phyloP scores from a whole-genome alignment of 2,888 invertebrate genomes.

The Limnephilus rhombicus region DNA sequence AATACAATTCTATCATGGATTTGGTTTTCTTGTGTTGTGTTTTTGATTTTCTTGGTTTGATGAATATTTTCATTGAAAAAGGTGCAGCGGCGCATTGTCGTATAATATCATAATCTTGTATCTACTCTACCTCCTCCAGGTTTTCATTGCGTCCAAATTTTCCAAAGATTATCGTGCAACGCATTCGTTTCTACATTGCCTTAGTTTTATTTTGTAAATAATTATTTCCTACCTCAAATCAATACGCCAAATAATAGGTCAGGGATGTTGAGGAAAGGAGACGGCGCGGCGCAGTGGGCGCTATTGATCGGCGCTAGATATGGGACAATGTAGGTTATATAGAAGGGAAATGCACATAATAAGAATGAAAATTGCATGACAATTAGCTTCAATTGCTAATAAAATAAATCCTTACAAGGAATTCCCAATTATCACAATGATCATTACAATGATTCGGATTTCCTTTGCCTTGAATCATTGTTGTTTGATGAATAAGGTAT shows the following conservation, averaged over 20 bases:
- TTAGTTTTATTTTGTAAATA: not conserved
- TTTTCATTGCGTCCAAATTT: not conserved
- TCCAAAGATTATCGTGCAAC: not conserved
- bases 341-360: not conserved
- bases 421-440: not conserved
- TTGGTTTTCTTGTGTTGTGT: not conserved
- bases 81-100: not conserved
- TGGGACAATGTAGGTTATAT: not conserved
- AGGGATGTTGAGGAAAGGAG: conserved; percentile 19
- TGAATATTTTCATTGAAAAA: not conserved
- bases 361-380: not conserved
- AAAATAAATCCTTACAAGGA: not conserved
- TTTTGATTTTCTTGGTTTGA: not conserved
- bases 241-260: conserved; percentile 29
- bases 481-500: not conserved
- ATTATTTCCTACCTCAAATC: conserved; percentile 16
- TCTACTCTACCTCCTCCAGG: not conserved
- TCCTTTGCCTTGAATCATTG: not conserved
- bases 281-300: not conserved
- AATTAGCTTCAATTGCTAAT: not conserved
- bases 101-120: not conserved
- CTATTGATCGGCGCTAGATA: not conserved
- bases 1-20: not conserved
- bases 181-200: not conserved
- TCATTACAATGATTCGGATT: too few species aligned